Conservation (phyloP, 2,888 invertebrate species). For the Eupithecia tripunctaria region DNA sequence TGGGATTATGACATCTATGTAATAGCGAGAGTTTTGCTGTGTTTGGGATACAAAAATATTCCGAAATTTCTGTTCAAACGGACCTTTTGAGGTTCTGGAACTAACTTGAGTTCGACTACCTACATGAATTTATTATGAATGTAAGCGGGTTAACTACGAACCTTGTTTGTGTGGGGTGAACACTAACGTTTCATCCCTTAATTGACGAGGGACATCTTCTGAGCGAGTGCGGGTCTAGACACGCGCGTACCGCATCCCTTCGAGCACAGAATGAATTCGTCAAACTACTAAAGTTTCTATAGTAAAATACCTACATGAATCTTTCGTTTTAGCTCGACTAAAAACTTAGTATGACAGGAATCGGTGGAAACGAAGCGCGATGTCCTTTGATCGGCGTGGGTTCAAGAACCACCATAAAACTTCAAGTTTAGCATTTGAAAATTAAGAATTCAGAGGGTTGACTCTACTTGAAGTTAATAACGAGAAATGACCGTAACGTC, state of each 20-base stretch:
- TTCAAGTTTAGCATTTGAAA: not conserved
- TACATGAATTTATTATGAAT: too few species aligned
- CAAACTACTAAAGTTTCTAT: too few species aligned
- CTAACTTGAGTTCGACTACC: not conserved
- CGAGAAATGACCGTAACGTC: too few species aligned
- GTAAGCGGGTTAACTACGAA: too few species aligned
- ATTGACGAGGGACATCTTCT: too few species aligned
- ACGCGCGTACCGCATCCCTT: too few species aligned
- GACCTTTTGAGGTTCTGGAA: not conserved
- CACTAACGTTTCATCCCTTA: too few species aligned
- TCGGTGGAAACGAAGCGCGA: not conserved
- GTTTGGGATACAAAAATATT: constrained; percentile 21
- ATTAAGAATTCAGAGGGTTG: not conserved
- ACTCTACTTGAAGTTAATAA: too few species aligned
- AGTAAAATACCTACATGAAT: not conserved
- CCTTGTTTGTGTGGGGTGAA: too few species aligned
- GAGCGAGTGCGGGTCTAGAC: too few species aligned
- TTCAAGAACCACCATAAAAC: not conserved
- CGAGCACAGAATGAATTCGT: too few species aligned
- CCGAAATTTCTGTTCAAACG: constrained; percentile 3
- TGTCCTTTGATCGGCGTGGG: not conserved
- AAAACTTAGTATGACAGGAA: not conserved
- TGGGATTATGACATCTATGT: constrained; percentile 41
- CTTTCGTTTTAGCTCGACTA: not conserved
- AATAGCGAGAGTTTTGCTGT: constrained; percentile 23